Evolutionary conservation across 2,888 invertebrate genomes (phyloP), one percentile per base, ranked within the genome.

Genomic region (Marasmarcha lunaedactyla): DNA sequence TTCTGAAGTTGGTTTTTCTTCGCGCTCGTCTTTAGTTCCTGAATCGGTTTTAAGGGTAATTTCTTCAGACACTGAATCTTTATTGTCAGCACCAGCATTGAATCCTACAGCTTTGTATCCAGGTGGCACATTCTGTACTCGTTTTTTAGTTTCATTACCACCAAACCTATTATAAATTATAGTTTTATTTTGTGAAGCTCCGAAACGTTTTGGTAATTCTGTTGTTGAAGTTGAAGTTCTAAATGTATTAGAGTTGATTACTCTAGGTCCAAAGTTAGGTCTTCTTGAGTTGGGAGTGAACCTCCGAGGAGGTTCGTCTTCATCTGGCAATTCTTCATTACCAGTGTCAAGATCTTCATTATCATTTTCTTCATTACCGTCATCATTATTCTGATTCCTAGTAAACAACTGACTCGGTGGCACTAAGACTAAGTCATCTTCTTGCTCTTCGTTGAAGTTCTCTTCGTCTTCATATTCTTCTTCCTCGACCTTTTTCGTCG

Each of bases 331-430:
- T 40, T 51, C 50, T 25, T 44, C 45, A 20, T 48, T 50, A 20
- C 54, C 55, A 13, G 14, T 13, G 2, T 51, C 52, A 9, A 15
- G 10, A 2, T 15, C 42, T 37, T 54, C 54, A 38, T 51, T 50
- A 6, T 54, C 45, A 11, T 47, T 48, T 12, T 42, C 46, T 40
- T 54, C 54, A 9, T 61, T 59, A 38, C 55, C 55, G 39, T 63
- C 57, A 34, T 47, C 54, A 34, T 57, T 59, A 34, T 34, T 13
- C 14, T 12, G 34, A 49, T 71, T 79, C 45, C 74, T 66, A 27
- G 74, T 72, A 45, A 72, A 84, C 14, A 84, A 43, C 49, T 81
- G 71, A 50, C 67, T 70, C n/a, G 68, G 60, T 20, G 84, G 84
- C 30, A 84, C 76, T 42, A 84, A 66, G 2, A 74, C 78, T 13